Evolutionary conservation across 1,140 invertebrate genomes (phyloP), one percentile per base, ranked within the genome.

Genomic region (Bombyx mori): DNA sequence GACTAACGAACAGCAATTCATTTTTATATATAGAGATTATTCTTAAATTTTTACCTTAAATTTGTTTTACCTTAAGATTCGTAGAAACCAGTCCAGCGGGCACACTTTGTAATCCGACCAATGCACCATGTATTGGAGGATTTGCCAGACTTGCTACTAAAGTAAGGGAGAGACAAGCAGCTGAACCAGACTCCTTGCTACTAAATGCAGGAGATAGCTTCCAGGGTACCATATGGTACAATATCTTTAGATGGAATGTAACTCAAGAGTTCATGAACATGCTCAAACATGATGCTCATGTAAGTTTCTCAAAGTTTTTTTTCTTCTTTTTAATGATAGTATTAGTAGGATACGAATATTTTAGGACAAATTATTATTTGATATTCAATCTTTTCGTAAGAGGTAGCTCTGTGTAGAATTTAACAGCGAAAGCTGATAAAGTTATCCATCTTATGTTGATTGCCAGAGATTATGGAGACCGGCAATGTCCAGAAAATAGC

Each of bases 191-290:
- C 58, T 88, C 91, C 0, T 73, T 95, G 53, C 89, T 94, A 43
- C 73, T 95, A 0, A 94, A 94, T 69, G 94, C 89, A 3, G 94
- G 94, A 0, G 94, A 95, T 73, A 92, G 91, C 75, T 95, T 91
- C 71, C 93, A 95, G 77, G 94, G 94, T 0, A 95, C 93, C 0
- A 85, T 94, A 1, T 95, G 92, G 92, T 95, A 94, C 71, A 92
- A 91, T 51, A 62, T 93, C 1, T 89, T 91, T 64, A 88, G 91
- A 69, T 94, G 92, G 89, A 91, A 91, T 54, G 91, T 91, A 0
- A 92, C 92, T 0, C 89, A 92, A 6, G 81, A 91, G 7, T 94
- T 95, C 67, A 90, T 95, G 79, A 94, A 94, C 63, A 86, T 90
- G 73, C 68, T 95, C 4, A 89, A 90, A 5, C 91, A 93, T 68